These are phyloP conservation scores for Eunapius fragilis DNA, from an alignment of 37 sponge, comb jelly and placozoan genomes.

Conservation along the genomic window DNA sequence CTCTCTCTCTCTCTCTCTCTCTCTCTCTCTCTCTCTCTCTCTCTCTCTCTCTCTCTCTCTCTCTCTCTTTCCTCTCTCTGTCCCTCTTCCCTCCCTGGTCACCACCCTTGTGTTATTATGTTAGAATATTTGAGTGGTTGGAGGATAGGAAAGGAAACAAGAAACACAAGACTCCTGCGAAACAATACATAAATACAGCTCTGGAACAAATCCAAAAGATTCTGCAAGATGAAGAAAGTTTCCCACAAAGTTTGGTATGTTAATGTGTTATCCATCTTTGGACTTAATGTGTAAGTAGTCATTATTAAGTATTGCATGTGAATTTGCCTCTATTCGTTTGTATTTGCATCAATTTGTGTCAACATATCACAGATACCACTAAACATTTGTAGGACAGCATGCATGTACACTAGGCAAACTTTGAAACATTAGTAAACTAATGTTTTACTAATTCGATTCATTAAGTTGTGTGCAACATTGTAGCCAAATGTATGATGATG, in stretches of 20 bases:
- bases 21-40: background rate
- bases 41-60: no score
- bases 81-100: conserved; percentile 3
- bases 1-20: background rate
- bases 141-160: conserved; percentile 62
- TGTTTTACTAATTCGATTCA: no score
- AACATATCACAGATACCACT: no score
- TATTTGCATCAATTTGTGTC: no score
- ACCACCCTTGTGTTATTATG: background rate
- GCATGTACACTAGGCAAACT: no score
- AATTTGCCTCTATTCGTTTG: no score
- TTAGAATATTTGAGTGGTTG: conserved; percentile 69
- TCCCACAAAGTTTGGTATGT: conserved; percentile 90
- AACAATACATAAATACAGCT: conserved; percentile 76
- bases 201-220: conserved; percentile 76
- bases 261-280: background rate
- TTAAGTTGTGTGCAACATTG: no score
- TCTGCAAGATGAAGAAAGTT: conserved; percentile 68
- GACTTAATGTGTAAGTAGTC: no score
- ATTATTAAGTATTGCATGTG: background rate
- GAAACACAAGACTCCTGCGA: conserved; percentile 66
- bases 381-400: no score
- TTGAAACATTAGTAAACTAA: no score
- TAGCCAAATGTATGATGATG: no score
- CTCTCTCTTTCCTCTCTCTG: background rate